phyloP scores from a whole-genome alignment of 2,888 invertebrate genomes.

The Eucriotettix oculatus region DNA sequence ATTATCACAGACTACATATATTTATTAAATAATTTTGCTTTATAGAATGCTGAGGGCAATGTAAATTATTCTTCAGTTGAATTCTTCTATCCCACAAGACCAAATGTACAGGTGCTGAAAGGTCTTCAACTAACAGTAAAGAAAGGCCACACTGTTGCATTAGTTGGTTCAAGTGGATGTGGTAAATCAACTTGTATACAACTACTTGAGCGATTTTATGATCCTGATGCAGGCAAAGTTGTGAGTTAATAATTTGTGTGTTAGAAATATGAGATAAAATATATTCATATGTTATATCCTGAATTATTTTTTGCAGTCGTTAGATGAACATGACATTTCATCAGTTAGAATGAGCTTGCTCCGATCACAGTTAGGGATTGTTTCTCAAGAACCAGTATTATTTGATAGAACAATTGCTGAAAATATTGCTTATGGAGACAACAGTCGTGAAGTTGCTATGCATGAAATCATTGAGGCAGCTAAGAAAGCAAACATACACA shows the following conservation, averaged over 20 bases:
- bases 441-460: slow-evolving; percentile 26
- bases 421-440: slow-evolving; percentile 44
- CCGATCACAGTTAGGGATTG: slow-evolving; percentile 33
- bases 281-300: no score
- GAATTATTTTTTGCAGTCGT: slow-evolving; percentile 5
- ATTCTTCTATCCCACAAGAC: slow-evolving; percentile 72
- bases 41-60: neutral
- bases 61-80: slow-evolving; percentile 40
- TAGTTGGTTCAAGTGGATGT: slow-evolving; percentile 60
- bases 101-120: slow-evolving; percentile 54
- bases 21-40: neutral
- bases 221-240: slow-evolving; percentile 45
- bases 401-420: slow-evolving; percentile 38
- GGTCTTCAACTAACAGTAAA: slow-evolving; percentile 49
- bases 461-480: slow-evolving; percentile 31
- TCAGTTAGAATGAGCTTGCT: slow-evolving; percentile 28
- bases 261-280: no score
- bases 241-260: slow-evolving; percentile 20
- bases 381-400: slow-evolving; percentile 41
- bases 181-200: slow-evolving; percentile 72
- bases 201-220: slow-evolving; percentile 61
- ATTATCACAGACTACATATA: no score
- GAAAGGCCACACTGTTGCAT: slow-evolving; percentile 52
- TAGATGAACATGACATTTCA: slow-evolving; percentile 21
- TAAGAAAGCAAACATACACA: slow-evolving; percentile 34